Percentiles rank a stretch among this genome's conserved stretches.
These are phyloP conservation scores for Salmo trutta DNA, from an alignment of 2,797 vertebrate genomes.

Conservation along the genomic window DNA sequence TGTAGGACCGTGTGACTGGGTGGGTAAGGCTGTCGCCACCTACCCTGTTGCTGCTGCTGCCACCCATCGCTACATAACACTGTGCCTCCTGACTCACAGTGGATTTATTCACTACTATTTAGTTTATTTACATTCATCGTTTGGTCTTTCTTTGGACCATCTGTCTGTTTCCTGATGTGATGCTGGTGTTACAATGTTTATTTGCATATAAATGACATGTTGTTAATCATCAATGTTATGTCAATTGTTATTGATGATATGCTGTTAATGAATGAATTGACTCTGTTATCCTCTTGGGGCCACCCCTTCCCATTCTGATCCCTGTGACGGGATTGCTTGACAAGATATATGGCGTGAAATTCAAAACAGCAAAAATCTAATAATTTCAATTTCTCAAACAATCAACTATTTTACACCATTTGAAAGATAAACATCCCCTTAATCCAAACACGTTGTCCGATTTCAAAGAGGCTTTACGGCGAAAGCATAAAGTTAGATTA, in stretches of 20 bases:
- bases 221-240: background rate
- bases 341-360: too few relatives aligned
- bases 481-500: too few relatives aligned
- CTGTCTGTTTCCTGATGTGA: conserved; percentile 8
- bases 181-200: background rate
- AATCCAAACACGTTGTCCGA: too few relatives aligned
- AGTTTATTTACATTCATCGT: background rate
- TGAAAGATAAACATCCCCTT: too few relatives aligned
- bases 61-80: conserved; percentile 35
- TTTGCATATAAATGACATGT: background rate
- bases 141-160: conserved; percentile 31
- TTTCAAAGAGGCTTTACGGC: too few relatives aligned
- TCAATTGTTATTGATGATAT: background rate
- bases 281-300: background rate
- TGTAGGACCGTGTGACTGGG: conserved; percentile 43
- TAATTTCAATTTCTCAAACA: too few relatives aligned
- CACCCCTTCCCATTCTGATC: too few relatives aligned
- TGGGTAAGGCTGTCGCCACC: background rate
- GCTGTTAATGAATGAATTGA: background rate
- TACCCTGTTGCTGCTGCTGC: conserved; percentile 23
- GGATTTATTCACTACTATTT: background rate
- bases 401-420: too few relatives aligned
- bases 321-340: too few relatives aligned
- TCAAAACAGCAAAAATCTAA: too few relatives aligned
- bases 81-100: conserved; percentile 32